Percentiles rank a stretch among this genome's conserved stretches.
These are phyloP conservation scores for Neopipo cinnamomea DNA, from an alignment of 2,113 vertebrate genomes.

Conservation along the genomic window DNA sequence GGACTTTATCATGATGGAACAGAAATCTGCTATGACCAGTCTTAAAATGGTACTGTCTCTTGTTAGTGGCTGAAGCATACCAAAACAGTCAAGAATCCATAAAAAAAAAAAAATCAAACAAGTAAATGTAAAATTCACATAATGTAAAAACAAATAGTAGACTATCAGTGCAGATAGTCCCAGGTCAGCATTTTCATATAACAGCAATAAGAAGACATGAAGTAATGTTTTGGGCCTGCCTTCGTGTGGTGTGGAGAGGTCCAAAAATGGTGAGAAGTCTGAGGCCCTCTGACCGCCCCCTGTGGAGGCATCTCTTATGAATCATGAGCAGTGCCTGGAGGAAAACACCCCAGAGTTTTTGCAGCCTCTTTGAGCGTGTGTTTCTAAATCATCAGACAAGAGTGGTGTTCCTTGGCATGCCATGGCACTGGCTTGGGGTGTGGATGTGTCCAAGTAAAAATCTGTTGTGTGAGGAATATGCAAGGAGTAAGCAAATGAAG, in stretches of 20 bases:
- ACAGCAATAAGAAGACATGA: background rate
- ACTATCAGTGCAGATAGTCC: background rate
- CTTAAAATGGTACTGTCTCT: background rate
- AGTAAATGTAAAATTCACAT: background rate
- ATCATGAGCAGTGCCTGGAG: background rate
- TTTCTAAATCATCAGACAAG: background rate
- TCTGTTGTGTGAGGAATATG: background rate
- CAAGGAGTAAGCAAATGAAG: background rate
- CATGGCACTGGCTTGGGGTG: rapidly evolving
- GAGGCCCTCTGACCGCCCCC: background rate
- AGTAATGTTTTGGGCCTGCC: background rate
- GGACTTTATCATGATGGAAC: background rate
- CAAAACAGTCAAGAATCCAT: background rate
- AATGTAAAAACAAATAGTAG: background rate
- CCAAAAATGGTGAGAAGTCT: background rate
- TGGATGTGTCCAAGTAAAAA: background rate
- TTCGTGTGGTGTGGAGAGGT: background rate
- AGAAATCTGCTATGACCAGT: background rate
- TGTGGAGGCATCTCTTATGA: background rate
- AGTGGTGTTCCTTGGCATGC: rapidly evolving
- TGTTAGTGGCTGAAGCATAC: background rate
- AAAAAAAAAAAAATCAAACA: background rate
- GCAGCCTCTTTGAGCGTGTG: background rate
- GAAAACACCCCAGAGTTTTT: background rate
- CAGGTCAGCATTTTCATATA: background rate